Base-by-base conservation (phyloP, 1,140 invertebrate species). In the Rhagoletis zephyria region DNA sequence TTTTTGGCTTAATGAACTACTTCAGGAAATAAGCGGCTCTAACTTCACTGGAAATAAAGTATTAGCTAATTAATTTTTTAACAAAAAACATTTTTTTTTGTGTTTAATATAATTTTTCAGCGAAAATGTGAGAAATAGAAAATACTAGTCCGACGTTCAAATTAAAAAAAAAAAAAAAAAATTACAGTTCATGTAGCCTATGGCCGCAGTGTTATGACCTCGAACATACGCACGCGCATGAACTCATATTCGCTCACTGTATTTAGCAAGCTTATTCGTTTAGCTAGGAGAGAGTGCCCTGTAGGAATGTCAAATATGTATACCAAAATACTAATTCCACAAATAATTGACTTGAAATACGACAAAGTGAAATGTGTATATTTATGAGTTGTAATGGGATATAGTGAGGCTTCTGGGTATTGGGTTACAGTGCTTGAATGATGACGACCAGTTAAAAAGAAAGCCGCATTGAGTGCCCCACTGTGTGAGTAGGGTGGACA, bases 141-240 rank as follows among this genome's bases (percentile, higher is more conserved):
- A 9, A 56, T 56, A 10, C 1, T 56, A 7, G 30, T 56, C 10
- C 5, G 10, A 56, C 10, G 51, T 7, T 56, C 5, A 56, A 56
- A 56, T 56, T 56, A n/a, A 48, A 12, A 6, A 16, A 74, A 74
- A 74, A 45, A 4, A 16, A 7, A 7, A 2, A 0, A 16, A 16
- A 16, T 48, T 74, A n/a, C 42, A 74, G 67, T 74, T 74, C 67
- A 74, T 5, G 16, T 74, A 74, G 40, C 67, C 45, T 45, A 1
- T 7, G 42, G 42, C 14, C 67, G 42, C 42, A 40, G 42, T 74
- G 42, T 74, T 74, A 45, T 74, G 67, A 74, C 40, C 67, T 74
- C 67, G 67, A 74, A 45, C 67, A 42, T 48, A 74, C 67, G 67
- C 67, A 74, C 42, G 67, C 67, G 40, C 67, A 74, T 42, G 40